Evolutionary conservation across 2,113 vertebrate genomes (phyloP).

Genomic region (Etheostoma cragini): DNA sequence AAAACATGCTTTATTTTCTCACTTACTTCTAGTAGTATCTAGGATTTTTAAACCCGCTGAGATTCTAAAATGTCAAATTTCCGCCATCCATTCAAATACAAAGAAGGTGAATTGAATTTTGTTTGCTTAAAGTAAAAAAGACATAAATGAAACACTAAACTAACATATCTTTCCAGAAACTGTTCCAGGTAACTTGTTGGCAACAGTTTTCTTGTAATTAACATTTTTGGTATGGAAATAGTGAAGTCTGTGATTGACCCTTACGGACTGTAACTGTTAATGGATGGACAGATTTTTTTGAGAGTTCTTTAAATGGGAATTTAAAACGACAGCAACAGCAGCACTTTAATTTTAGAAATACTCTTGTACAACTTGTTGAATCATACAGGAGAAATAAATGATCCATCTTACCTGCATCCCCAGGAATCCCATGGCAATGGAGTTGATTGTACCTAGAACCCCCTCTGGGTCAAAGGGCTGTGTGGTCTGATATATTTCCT

Average conservation of each 20-base stretch:
- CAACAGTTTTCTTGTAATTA: neutral
- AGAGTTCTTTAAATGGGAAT: neutral
- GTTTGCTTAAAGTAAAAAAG: neutral
- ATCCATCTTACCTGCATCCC: conserved; percentile 86
- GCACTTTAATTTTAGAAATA: neutral
- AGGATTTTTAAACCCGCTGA: neutral
- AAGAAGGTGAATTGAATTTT: neutral
- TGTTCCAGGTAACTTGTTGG: neutral
- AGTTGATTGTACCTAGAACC: conserved; percentile 84
- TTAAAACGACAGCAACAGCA: neutral
- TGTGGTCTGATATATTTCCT: conserved; percentile 83
- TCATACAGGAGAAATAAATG: conserved; percentile 1
- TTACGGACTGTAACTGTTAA: neutral
- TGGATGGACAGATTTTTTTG: neutral
- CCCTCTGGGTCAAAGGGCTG: conserved; percentile 87
- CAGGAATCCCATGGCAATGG: conserved; percentile 84
- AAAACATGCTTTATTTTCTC: neutral
- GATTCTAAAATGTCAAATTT: neutral
- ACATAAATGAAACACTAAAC: conserved; percentile 6
- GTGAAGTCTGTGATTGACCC: neutral
- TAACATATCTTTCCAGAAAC: neutral
- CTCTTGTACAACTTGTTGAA: conserved; percentile 22
- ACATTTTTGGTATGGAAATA: neutral
- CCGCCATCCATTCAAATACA: neutral
- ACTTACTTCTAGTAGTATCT: neutral